phyloP scores from a whole-genome alignment of 1,140 invertebrate species.

The Thaumetopoea pityocampa region DNA sequence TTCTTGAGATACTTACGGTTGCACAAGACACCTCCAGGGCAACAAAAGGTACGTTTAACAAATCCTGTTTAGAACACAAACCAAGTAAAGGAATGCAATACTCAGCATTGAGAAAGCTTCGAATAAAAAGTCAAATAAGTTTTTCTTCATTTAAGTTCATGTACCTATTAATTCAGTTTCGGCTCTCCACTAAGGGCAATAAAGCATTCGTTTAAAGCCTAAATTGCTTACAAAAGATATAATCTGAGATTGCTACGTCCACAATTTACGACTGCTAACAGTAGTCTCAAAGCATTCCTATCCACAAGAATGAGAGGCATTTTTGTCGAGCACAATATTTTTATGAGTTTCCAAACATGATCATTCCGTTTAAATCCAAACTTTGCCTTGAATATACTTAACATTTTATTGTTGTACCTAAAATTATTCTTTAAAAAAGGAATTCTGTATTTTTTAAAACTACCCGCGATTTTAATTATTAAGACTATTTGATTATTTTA shows the following conservation, averaged over 20 bases:
- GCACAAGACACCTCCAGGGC: no score
- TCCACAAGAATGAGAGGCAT: conserved; percentile 38
- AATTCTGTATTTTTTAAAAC: conserved; percentile 29
- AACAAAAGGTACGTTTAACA: no score
- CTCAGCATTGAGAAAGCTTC: no score
- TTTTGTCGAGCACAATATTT: conserved; percentile 54
- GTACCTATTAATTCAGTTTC: conserved; percentile 21
- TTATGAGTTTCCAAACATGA: conserved; percentile 57
- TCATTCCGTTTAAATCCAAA: conserved; percentile 56
- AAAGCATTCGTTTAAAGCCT: conserved; percentile 32
- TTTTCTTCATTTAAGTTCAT: no score
- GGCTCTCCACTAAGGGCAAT: conserved; percentile 19
- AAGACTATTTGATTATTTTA: no score
- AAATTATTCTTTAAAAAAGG: conserved; percentile 47
- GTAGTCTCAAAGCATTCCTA: conserved; percentile 41
- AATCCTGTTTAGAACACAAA: no score
- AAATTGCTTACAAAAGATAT: conserved; percentile 47
- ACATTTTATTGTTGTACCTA: conserved; percentile 44
- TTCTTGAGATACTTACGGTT: no score
- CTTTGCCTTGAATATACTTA: conserved; percentile 43
- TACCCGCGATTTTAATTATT: no score
- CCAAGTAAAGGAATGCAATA: no score
- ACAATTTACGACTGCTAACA: conserved; percentile 50
- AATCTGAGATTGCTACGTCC: conserved; percentile 39
- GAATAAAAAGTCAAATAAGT: no score